Percentiles rank a stretch among this genome's conserved stretches.
Evolutionary conservation across 2,888 invertebrate species (phyloP).

Genomic region (Amitus sp.): DNA sequence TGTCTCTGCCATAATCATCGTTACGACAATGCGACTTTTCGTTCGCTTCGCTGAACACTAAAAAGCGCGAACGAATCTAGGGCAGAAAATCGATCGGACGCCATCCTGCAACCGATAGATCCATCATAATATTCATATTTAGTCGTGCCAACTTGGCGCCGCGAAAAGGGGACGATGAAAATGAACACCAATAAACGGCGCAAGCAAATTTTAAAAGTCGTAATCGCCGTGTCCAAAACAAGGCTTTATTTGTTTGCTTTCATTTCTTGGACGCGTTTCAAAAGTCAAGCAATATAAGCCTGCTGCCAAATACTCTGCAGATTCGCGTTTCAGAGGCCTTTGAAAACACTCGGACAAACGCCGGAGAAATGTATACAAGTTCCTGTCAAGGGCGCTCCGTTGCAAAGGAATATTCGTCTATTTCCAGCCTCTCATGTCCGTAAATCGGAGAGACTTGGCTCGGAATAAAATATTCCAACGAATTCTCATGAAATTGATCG

Average conservation of each 20-base stretch:
- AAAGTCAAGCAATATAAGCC: slow-evolving; percentile 10
- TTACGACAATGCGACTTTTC: no score
- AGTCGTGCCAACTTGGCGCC: neutral
- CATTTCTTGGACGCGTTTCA: slow-evolving; percentile 36
- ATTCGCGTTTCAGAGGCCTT: slow-evolving; percentile 27
- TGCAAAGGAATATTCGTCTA: no score
- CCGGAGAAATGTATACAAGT: slow-evolving; percentile 1
- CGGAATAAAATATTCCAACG: no score
- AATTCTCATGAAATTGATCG: no score
- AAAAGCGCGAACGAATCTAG: no score
- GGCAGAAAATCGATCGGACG: no score
- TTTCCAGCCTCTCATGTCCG: no score
- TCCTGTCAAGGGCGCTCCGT: neutral
- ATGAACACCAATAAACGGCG: neutral
- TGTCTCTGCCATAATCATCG: no score
- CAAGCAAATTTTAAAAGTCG: slow-evolving; percentile 7
- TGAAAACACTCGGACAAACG: slow-evolving; percentile 15
- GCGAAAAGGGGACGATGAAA: slow-evolving; percentile 4
- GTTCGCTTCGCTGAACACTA: no score
- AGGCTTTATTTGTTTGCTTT: slow-evolving; percentile 32
- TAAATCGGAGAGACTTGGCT: no score
- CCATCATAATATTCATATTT: slow-evolving; percentile 6
- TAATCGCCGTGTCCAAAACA: slow-evolving; percentile 24
- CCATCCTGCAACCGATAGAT: no score
- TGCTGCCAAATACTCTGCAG: slow-evolving; percentile 24